Evolutionary conservation across 64 coral and sea anemone species (phyloP), one percentile per base, ranked within the genome.

Genomic region (Pocillopora verrucosa): DNA sequence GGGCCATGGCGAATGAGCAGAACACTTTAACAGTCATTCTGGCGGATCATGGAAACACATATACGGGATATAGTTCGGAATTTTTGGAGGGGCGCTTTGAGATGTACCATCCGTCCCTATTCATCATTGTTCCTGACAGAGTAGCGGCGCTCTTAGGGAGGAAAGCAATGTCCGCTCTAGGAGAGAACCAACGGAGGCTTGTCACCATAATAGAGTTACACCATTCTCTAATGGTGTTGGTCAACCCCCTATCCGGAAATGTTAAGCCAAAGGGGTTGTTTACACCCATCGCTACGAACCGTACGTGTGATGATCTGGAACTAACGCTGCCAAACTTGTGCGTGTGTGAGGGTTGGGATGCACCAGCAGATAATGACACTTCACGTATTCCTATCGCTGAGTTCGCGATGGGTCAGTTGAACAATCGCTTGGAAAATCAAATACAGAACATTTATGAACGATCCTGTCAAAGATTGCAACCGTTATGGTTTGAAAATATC

Each of bases 1-100:
- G 30, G 63, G 25, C 80, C 13, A 38, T 93, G 88, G 87, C 96
- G 19, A 74, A 72, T 4, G 30, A 78, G 56, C 22, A 84, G 10
- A 78, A 95, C 16, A 95, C 96, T 13, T 36, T 98, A 76, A 98
- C 93, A 3, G 72, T 98, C 14, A 77, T 98, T 63, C 77, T 98
- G 19, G 93, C 96, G 19, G 96, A 98, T 60, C 96, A 98, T 19
- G 96, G 96, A 20, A 98, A 98, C 16, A 98, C 96, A 0, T 98
- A 98, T 61, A 90, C 93, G 1, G 30, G 73, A 2, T 98, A 94
- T 78, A 89, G 90, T 3, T 86, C 83, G 11, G 76, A 58, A 30
- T 87, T 76, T 34, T 57, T 93, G 25, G 96, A 98, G 56, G 96
- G 96, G 11, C 90, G 93, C 38, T 92, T 95, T 84, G 96, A 98